Evolutionary conservation across 2,113 vertebrate species (phyloP).

Genomic region (Oreochromis niloticus): DNA sequence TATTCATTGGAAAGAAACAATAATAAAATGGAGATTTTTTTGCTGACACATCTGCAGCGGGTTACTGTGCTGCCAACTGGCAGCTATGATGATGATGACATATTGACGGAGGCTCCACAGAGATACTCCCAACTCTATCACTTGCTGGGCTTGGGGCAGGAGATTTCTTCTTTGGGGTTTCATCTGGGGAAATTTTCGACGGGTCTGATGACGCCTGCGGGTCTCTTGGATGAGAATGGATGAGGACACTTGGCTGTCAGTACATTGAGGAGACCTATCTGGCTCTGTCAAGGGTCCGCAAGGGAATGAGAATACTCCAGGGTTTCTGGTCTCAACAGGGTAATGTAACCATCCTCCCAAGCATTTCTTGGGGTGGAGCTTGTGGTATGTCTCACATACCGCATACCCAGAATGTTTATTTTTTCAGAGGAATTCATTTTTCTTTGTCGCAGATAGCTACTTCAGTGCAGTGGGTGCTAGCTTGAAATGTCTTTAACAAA

Average conservation of each 20-base stretch:
- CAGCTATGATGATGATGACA: constrained; percentile 65
- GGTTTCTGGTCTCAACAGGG: constrained; percentile 37
- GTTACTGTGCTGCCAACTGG: constrained; percentile 51
- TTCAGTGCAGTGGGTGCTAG: neutral
- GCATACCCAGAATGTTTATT: neutral
- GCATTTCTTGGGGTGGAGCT: constrained; percentile 4
- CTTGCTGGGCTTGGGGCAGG: constrained; percentile 26
- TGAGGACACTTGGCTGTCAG: constrained; percentile 71
- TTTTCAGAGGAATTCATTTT: neutral
- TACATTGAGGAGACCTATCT: constrained; percentile 54
- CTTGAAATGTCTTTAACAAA: constrained; percentile 16
- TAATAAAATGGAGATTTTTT: constrained; percentile 41
- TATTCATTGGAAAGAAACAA: constrained; percentile 27
- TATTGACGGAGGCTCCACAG: constrained; percentile 63
- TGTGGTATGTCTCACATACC: neutral
- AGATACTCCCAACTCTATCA: constrained; percentile 43
- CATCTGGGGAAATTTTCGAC: constrained; percentile 54
- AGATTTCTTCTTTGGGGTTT: constrained; percentile 54
- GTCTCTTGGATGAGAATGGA: constrained; percentile 66
- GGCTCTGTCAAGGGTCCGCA: constrained; percentile 47
- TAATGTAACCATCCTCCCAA: constrained; percentile 15
- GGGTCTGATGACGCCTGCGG: constrained; percentile 51
- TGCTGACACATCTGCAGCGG: constrained; percentile 59
- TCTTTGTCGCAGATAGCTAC: neutral
- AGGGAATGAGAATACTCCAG: constrained; percentile 29